Percentiles rank a stretch among this genome's conserved stretches.
phyloP scores from a whole-genome alignment of 2,113 vertebrate genomes.

The Corythaixoides concolor region DNA sequence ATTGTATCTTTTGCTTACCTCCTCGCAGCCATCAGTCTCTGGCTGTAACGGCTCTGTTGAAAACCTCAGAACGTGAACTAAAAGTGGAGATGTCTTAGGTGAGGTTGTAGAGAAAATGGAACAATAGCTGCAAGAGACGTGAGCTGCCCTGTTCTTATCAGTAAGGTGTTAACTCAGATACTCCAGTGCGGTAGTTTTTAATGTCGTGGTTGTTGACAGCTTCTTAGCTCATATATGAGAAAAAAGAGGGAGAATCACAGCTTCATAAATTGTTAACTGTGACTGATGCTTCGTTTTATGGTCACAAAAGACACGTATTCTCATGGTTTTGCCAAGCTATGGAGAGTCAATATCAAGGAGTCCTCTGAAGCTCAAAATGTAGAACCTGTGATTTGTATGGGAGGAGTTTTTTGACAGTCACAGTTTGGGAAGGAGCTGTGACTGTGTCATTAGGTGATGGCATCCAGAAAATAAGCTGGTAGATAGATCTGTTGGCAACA shows the following conservation, averaged over 20 bases:
- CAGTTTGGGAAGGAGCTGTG: neutral
- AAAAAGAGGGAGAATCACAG: neutral
- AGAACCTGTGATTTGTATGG: neutral
- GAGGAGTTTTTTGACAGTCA: neutral
- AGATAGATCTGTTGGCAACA: neutral
- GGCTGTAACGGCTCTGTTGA: neutral
- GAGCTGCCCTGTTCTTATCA: neutral
- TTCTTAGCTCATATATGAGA: neutral
- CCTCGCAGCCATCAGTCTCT: neutral
- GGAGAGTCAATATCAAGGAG: neutral
- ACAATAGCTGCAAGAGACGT: slow-evolving; percentile 1
- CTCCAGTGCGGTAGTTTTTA: neutral
- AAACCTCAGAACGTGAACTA: neutral
- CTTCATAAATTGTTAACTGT: neutral
- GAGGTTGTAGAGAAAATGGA: neutral
- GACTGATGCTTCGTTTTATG: neutral
- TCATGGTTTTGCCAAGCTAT: neutral
- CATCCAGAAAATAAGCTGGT: neutral
- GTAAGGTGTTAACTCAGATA: slow-evolving; percentile 7
- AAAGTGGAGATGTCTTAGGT: neutral
- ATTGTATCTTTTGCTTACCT: neutral
- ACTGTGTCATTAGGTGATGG: neutral
- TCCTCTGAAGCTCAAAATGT: neutral
- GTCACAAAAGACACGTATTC: neutral
- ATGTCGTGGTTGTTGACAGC: neutral